Percentiles rank a stretch among this genome's conserved stretches.
Evolutionary conservation across 2,797 vertebrate genomes (phyloP).

Genomic region (Darevskia mixta): DNA sequence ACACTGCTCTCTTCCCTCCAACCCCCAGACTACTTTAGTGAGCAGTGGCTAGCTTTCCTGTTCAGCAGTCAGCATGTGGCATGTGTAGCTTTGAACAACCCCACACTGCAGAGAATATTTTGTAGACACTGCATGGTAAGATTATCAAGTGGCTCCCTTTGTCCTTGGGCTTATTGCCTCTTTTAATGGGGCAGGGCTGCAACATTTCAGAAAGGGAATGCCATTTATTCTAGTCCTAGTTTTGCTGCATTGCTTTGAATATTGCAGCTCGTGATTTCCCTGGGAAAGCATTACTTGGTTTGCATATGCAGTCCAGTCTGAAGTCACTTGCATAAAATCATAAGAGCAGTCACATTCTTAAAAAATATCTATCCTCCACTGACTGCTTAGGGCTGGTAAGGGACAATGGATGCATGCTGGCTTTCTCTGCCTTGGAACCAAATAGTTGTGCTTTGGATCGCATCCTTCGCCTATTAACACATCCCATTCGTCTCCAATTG

Average conservation of each 20-base stretch:
- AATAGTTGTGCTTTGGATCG: not conserved
- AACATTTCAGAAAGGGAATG: slow-evolving; percentile 29
- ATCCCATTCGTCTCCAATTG: not conserved
- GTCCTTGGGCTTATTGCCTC: slow-evolving; percentile 75
- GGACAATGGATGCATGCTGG: not conserved
- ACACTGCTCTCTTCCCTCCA: slow-evolving; percentile 52
- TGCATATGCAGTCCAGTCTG: not conserved
- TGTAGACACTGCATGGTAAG: slow-evolving; percentile 77
- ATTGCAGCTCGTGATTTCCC: slow-evolving; percentile 26
- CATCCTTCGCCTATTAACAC: not conserved
- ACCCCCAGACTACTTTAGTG: slow-evolving; percentile 51
- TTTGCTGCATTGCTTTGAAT: not conserved
- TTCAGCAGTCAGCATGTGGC: slow-evolving; percentile 74
- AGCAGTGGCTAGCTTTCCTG: slow-evolving; percentile 58
- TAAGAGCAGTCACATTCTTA: not conserved
- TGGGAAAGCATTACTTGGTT: slow-evolving; percentile 9
- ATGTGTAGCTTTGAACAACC: slow-evolving; percentile 74
- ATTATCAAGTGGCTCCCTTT: slow-evolving; percentile 76
- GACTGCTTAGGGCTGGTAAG: not conserved
- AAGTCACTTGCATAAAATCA: not conserved
- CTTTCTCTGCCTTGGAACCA: not conserved
- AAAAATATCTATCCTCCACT: not conserved
- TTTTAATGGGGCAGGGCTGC: slow-evolving; percentile 57
- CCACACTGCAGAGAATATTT: slow-evolving; percentile 76
- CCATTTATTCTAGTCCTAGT: slow-evolving; percentile 32